Evolutionary conservation across 2,888 invertebrate genomes (phyloP), one percentile per base, ranked within the genome.

Genomic region (Reticulitermes lucifugus): DNA sequence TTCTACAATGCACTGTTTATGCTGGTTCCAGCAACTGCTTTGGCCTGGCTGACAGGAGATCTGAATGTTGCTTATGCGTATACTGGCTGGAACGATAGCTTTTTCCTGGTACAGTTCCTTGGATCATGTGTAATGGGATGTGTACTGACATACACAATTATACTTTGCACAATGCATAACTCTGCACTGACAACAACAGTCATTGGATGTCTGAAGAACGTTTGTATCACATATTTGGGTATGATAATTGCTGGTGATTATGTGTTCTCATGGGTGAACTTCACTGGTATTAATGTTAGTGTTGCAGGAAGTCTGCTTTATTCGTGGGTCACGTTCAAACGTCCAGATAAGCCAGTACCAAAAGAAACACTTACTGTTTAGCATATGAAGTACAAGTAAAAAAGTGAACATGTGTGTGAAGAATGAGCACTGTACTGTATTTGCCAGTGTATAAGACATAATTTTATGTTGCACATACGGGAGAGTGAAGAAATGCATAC

Each of bases 171-270:
- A 0, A 95, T 96, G 89, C 95, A 97, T 91, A 99, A 99, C 91
- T 99, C 99, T 85, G 99, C 99, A n/a, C 92, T 99, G 80, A 99
- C 99, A 0, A 99, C 99, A 0, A 98, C 99, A 9, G 98, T 99
- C 86, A 97, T 99, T 88, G 99, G 99, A 9, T 99, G 99, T 89
- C 93, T 99, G 84, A 99, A 99, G 92, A 99, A 99, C 92, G 96
- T 99, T 88, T 94, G 98, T 88, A 97, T 99, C 6, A 99, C 99
- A 0, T 99, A 99, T 91, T 92, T 98, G 87, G 99, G 99, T 51
- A 99, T 99, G 99, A 94, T 98, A 75, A 96, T 99, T 85, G 99
- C 99, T 77, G 99, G 99, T 22, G 99, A 99, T 91, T 99, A 99
- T 91, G 94, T 98, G 86, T 99, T 98, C 91, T 96, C 97, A 3